Conservation (phyloP, 2,113 vertebrate species). For the Syngnathus floridae region DNA sequence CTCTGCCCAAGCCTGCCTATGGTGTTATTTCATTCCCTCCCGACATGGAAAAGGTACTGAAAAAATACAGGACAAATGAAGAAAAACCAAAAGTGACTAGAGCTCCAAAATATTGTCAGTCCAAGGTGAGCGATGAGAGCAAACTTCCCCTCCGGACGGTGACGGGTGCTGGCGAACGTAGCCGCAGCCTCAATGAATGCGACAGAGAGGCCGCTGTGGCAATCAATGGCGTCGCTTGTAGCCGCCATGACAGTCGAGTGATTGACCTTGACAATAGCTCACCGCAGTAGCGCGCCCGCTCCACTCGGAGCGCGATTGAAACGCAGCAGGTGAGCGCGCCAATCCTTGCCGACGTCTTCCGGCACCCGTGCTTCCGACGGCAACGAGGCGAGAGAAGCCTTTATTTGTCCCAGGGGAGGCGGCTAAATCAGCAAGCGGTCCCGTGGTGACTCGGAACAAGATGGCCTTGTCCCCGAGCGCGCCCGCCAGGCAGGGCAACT, state of each 20-base stretch:
- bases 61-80: too few relatives aligned
- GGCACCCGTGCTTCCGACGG: not conserved
- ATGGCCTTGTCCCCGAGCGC: slow-evolving; percentile 16
- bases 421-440: slow-evolving; percentile 33
- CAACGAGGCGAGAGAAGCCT: not conserved
- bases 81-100: not conserved
- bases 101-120: not conserved
- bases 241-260: slow-evolving; percentile 49
- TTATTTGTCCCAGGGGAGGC: slow-evolving; percentile 11
- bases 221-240: slow-evolving; percentile 57
- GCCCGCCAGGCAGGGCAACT: slow-evolving; percentile 17
- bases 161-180: slow-evolving; percentile 3
- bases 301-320: slow-evolving; percentile 60
- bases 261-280: slow-evolving; percentile 62
- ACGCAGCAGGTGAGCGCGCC: slow-evolving; percentile 38
- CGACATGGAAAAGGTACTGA: too few relatives aligned
- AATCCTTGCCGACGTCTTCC: not conserved
- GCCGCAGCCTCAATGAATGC: slow-evolving; percentile 53
- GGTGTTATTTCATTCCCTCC: too few relatives aligned
- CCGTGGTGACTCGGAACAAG: slow-evolving; percentile 44
- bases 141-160: not conserved
- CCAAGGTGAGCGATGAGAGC: not conserved
- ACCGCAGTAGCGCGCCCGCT: slow-evolving; percentile 39
- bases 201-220: slow-evolving; percentile 44
- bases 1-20: not conserved